phyloP scores from a whole-genome alignment of 2,888 invertebrate species.

The Hermaeophaga mercurialis region DNA sequence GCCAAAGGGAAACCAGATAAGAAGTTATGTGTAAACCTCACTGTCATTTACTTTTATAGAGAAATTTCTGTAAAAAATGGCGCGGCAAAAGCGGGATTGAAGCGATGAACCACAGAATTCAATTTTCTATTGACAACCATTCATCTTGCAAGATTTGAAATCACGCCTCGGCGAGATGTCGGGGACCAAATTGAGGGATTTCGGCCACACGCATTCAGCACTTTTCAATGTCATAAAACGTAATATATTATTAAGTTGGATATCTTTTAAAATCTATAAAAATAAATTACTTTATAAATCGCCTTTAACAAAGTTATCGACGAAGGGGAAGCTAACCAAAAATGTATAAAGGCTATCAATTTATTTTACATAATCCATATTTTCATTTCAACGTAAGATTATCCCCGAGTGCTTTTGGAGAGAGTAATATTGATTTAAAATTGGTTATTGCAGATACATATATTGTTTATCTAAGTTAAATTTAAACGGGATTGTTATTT shows the following conservation, averaged over 20 bases:
- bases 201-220: slow-evolving; percentile 18
- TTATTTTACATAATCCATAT: neutral
- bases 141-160: slow-evolving; percentile 45
- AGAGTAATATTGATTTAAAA: too few relatives aligned
- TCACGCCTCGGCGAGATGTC: slow-evolving; percentile 19
- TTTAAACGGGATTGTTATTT: too few relatives aligned
- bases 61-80: slow-evolving; percentile 52
- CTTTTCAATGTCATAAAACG: slow-evolving; percentile 17
- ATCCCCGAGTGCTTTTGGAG: neutral
- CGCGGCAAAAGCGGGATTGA: slow-evolving; percentile 58
- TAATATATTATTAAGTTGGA: slow-evolving; percentile 21
- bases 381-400: neutral
- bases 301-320: neutral
- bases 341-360: too few relatives aligned
- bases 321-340: too few relatives aligned
- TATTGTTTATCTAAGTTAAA: too few relatives aligned
- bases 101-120: slow-evolving; percentile 72
- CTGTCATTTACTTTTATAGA: slow-evolving; percentile 53
- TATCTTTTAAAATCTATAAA: slow-evolving; percentile 15
- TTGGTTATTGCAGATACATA: too few relatives aligned
- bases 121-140: slow-evolving; percentile 69
- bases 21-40: slow-evolving; percentile 50
- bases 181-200: slow-evolving; percentile 18
- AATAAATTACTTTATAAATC: neutral
- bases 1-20: slow-evolving; percentile 48